Base-by-base conservation (phyloP, 2,797 vertebrate species). In the Lepus townsendii region DNA sequence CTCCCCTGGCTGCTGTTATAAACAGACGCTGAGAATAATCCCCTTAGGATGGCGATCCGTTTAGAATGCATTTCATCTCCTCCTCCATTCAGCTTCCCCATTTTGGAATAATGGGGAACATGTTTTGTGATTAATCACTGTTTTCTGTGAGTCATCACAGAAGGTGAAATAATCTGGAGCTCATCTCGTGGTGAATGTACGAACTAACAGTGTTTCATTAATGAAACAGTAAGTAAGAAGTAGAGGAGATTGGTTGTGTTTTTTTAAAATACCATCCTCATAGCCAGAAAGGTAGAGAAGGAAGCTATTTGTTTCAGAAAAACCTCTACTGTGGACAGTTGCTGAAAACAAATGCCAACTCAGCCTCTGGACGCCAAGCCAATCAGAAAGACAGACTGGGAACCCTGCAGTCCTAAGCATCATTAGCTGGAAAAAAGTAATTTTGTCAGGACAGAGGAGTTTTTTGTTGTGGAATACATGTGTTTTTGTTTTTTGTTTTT, bases 101-200 rank as follows among this genome's bases (percentile, higher is more conserved):
- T 79, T 80, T 94, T 10, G 35, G 77, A 32, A 90, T 71, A 90
- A 82, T 66, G 50, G 66, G 38, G 24, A 83, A 86, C 72, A 52
- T 47, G 13, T 30, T 85, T 83, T 50, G 38, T 76, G 66, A 86
- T 82, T 68, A 38, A 82, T 80, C 50, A 57, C 83, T 86, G 22
- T 82, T 2, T 84, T 82, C 78, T 94, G 6, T 5, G 77, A 42
- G 13, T 91, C 72, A 66, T 95, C 50, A 16, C 10, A 79, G 83
- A 83, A 22, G 82, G 73, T 52, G 68, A 78, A 73, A 24, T 68
- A 19, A 68, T 57, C 32, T 6, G 24, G 63, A 66, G 47, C 30
- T 52, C 66, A 60, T 60, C 89, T 69, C 38, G 52, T 90, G 94
- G 38, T 77, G 77, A 73, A 83, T 63, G 16, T 30, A 60, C n/a